Evolutionary conservation across 2,113 vertebrate genomes (phyloP), one percentile per base, ranked within the genome.

Genomic region (Chascanopsetta lugubris): DNA sequence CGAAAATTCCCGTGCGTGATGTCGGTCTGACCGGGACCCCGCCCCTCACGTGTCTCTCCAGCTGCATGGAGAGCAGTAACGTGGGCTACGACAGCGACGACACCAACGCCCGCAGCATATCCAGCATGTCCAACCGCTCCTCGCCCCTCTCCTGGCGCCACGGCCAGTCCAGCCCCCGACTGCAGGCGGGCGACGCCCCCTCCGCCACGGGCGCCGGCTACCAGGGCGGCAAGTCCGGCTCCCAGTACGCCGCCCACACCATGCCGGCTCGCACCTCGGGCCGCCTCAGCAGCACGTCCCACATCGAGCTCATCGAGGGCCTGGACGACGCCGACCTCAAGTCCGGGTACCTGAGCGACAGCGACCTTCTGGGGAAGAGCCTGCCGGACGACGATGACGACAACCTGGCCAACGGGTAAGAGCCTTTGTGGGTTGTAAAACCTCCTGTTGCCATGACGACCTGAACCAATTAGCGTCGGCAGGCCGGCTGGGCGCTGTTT

Each of bases 81-180:
- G 78, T 91, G 56, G 96, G 94, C 83, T 98, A 99, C 0, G 96
- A 99, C 89, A 98, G 97, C 0, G 97, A 99, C 0, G 97, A 99
- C 1, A 94, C 95, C 87, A 98, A 97, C 29, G 85, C 95, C 4
- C 95, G 95, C 61, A 97, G 96, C 3, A 88, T 98, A 30, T 98
- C 96, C 91, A 99, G 97, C 87, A 88, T 97, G 34, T 99, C 97
- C 77, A 99, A 97, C 88, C 96, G 97, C 82, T 99, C 97, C 0
- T 99, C 97, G 0, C 97, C 97, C 0, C 90, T 99, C 5, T 98
- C 97, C 36, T 98, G 97, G 97, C 95, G 95, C 80, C 97, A 98
- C 0, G 97, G 97, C 42, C 97, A 98, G 84, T 94, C 97, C n/a
- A 98, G 97, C 77, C 97, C 97, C 0, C 93, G 97, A 9, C 92